phyloP scores from a whole-genome alignment of 2,888 invertebrate genomes.

The Notodonta dromedarius region DNA sequence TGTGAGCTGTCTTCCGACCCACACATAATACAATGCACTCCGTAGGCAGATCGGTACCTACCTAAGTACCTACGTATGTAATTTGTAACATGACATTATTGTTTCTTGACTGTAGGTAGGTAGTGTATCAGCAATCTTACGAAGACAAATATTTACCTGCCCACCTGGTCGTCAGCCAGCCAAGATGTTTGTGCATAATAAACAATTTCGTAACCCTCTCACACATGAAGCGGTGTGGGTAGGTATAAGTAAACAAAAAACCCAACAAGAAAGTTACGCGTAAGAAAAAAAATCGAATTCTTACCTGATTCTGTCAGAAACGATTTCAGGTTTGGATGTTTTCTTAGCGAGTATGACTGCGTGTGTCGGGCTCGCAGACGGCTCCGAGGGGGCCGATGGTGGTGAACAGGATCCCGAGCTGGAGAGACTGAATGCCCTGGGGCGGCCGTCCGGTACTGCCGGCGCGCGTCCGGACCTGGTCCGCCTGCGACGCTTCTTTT shows the following conservation, averaged over 20 bases:
- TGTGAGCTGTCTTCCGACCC: slow-evolving; percentile 26
- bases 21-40: slow-evolving; percentile 32
- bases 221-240: neutral
- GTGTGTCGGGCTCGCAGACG: slow-evolving; percentile 89
- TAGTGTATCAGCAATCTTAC: slow-evolving; percentile 5
- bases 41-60: slow-evolving; percentile 12
- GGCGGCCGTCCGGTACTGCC: slow-evolving; percentile 79
- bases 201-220: slow-evolving; percentile 1
- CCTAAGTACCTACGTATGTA: slow-evolving; percentile 3
- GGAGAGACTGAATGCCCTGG: slow-evolving; percentile 90
- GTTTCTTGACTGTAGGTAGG: slow-evolving; percentile 6
- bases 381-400: slow-evolving; percentile 91
- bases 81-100: slow-evolving; percentile 18
- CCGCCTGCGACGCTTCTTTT: slow-evolving; percentile 75
- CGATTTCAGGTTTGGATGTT: slow-evolving; percentile 90
- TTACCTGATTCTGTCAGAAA: slow-evolving; percentile 92
- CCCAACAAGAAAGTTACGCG: slow-evolving; percentile 11
- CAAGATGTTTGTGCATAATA: slow-evolving; percentile 16
- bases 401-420: slow-evolving; percentile 93
- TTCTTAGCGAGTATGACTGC: slow-evolving; percentile 86
- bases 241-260: slow-evolving; percentile 5
- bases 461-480: slow-evolving; percentile 68
- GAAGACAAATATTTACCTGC: slow-evolving; percentile 5
- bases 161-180: slow-evolving; percentile 7
- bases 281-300: slow-evolving; percentile 52